Percentiles rank a stretch among this genome's conserved stretches.
Conservation (phyloP, 2,888 invertebrate genomes). For the Nymphalis c-album region DNA sequence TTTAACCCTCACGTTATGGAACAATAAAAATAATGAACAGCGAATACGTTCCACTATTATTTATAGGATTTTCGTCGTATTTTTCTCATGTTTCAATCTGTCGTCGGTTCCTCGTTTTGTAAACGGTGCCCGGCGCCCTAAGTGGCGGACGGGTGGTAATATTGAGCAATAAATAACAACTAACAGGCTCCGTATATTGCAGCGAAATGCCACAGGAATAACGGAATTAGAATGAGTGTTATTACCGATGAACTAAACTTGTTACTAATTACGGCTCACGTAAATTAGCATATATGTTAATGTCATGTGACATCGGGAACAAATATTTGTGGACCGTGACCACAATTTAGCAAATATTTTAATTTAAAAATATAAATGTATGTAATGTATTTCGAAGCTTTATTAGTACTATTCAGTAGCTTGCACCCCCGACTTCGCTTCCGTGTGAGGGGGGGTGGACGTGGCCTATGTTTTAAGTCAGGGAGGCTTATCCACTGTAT, state of each 20-base stretch:
- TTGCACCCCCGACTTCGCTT: no score
- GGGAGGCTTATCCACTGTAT: no score
- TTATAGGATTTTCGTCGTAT: not conserved
- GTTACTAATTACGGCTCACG: conserved; percentile 32
- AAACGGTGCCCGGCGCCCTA: conserved; percentile 31
- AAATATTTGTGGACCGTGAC: conserved; percentile 9
- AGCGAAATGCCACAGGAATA: conserved; percentile 35
- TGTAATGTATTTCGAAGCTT: no score
- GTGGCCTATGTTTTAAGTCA: no score
- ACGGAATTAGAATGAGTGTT: conserved; percentile 35
- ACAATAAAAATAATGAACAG: no score
- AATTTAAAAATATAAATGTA: not conserved
- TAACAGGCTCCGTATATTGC: conserved; percentile 39
- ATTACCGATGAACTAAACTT: conserved; percentile 32
- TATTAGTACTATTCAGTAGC: no score
- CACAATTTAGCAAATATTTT: not conserved
- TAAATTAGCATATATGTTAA: conserved; percentile 32
- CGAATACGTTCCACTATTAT: not conserved
- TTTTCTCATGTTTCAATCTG: not conserved
- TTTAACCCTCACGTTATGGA: no score
- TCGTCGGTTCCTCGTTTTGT: conserved; percentile 14
- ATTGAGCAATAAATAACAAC: conserved; percentile 44
- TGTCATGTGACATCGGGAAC: conserved; percentile 18
- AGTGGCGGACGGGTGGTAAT: conserved; percentile 40
- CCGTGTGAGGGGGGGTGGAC: no score